Conservation (phyloP, 2,797 vertebrate species). For the Meda fulgida region DNA sequence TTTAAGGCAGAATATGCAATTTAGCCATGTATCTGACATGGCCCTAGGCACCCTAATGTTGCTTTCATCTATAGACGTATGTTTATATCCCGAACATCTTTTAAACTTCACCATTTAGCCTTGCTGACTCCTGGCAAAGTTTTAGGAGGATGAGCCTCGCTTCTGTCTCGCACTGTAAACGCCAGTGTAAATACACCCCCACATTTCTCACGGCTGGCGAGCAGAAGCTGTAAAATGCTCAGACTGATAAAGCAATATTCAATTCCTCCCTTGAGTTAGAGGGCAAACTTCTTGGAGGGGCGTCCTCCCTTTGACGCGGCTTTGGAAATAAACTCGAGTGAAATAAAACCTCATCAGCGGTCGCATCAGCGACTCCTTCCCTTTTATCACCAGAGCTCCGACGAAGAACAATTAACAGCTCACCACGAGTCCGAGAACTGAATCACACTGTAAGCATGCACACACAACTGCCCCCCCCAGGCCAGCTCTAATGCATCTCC, state of each 20-base stretch:
- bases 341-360: slow-evolving; percentile 73
- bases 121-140: slow-evolving; percentile 58
- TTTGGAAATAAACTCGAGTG: slow-evolving; percentile 72
- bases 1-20: slow-evolving; percentile 35
- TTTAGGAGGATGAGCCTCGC: slow-evolving; percentile 59
- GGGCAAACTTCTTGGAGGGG: slow-evolving; percentile 74
- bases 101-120: slow-evolving; percentile 50
- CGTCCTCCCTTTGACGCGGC: slow-evolving; percentile 73
- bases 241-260: slow-evolving; percentile 79
- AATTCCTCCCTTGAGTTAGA: slow-evolving; percentile 75
- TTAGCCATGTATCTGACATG: background rate
- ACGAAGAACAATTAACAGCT: slow-evolving; percentile 77
- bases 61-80: slow-evolving; percentile 29
- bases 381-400: slow-evolving; percentile 71
- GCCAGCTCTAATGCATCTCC: slow-evolving; percentile 72
- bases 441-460: slow-evolving; percentile 66
- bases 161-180: slow-evolving; percentile 70
- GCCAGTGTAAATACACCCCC: slow-evolving; percentile 76
- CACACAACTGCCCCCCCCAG: slow-evolving; percentile 52
- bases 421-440: slow-evolving; percentile 65
- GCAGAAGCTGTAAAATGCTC: slow-evolving; percentile 74
- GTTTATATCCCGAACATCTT: slow-evolving; percentile 44
- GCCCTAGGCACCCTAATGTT: slow-evolving; percentile 3
- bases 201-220: slow-evolving; percentile 75
- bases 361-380: slow-evolving; percentile 63